These are phyloP conservation scores for Trichosurus vulpecula DNA, from an alignment of 2,797 vertebrate species.

Conservation along the genomic window DNA sequence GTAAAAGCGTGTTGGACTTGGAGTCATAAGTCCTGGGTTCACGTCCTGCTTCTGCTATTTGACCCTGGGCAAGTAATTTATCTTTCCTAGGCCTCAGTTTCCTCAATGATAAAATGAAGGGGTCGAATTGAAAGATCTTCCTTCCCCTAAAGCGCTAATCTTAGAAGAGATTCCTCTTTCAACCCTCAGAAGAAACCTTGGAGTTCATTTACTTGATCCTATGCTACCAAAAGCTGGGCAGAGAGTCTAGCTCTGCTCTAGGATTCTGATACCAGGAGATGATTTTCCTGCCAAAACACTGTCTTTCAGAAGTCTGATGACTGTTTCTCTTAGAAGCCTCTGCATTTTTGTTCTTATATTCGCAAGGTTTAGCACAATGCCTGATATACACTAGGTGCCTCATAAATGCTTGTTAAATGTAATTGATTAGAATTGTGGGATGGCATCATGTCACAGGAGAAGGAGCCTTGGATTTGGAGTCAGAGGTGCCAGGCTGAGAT, in stretches of 20 bases:
- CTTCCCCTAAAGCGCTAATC: neutral
- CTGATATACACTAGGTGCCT: neutral
- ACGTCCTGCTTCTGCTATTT: neutral
- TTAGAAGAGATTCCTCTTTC: neutral
- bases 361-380: neutral
- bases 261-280: neutral
- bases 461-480: no score
- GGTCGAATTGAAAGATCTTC: neutral
- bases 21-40: neutral
- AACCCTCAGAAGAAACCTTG: no score
- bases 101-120: neutral
- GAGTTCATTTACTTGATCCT: no score
- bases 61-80: neutral
- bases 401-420: neutral
- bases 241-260: neutral
- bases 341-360: neutral
- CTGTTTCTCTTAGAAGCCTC: neutral
- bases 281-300: neutral
- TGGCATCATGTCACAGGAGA: no score
- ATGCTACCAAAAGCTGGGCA: neutral
- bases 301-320: neutral
- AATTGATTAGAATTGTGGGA: neutral
- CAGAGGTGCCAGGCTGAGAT: no score
- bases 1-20: neutral
- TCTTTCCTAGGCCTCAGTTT: neutral